Conservation (phyloP, 1,140 invertebrate genomes). For the Macrobrachium rosenbergii region DNA sequence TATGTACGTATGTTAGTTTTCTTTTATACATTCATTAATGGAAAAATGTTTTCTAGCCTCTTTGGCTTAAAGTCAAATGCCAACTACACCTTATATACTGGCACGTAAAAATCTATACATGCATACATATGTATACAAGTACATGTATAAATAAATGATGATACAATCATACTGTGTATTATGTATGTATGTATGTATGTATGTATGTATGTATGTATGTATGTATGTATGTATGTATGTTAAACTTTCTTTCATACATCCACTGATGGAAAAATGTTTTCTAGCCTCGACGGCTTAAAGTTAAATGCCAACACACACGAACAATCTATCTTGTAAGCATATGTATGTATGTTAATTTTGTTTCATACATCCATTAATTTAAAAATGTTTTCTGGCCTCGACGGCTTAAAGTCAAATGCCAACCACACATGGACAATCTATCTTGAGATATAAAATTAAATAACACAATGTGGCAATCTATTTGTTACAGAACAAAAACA, state of each 20-base stretch:
- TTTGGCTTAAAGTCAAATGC: not conserved
- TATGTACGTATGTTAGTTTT: conserved; percentile 7
- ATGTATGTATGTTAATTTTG: not conserved
- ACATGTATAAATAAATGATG: conserved; percentile 27
- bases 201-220: conserved; percentile 7
- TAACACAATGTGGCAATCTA: too few species aligned
- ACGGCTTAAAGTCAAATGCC: not conserved
- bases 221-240: conserved; percentile 18
- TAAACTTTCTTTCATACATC: not conserved
- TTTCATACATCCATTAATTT: not conserved
- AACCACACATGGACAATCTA: too few species aligned
- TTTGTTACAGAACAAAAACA: too few species aligned
- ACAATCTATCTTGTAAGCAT: too few species aligned
- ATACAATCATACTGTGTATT: not conserved
- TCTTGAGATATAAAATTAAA: too few species aligned
- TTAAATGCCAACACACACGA: conserved; percentile 1
- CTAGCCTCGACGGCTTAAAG: not conserved
- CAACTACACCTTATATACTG: not conserved
- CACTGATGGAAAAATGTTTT: not conserved
- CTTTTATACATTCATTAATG: not conserved
- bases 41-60: not conserved
- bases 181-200: conserved; percentile 38
- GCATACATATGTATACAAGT: conserved; percentile 32
- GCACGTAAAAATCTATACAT: not conserved
- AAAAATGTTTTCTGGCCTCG: not conserved